These are phyloP conservation scores for Smithornis capensis DNA, from an alignment of 2,113 vertebrate species.

Conservation along the genomic window DNA sequence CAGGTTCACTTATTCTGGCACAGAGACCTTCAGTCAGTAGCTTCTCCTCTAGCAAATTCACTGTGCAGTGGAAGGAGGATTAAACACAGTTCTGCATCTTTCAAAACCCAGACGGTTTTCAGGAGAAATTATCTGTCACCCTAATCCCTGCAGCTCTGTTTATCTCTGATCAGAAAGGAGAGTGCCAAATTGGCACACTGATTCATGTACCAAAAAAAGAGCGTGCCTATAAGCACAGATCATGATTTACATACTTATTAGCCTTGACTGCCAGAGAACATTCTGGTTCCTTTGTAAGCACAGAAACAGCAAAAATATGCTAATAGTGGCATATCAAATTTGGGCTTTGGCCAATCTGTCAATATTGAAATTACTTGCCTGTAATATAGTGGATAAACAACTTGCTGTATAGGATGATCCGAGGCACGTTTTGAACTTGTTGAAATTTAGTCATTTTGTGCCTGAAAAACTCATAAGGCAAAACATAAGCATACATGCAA, in stretches of 20 bases:
- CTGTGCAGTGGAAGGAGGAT: background rate
- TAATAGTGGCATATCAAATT: conserved; percentile 60
- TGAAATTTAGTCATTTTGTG: conserved; percentile 63
- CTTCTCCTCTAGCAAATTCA: background rate
- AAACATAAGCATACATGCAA: conserved; percentile 43
- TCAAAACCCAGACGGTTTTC: conserved; percentile 11
- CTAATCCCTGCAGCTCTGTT: conserved; percentile 54
- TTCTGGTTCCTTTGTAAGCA: conserved; percentile 56
- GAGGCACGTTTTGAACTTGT: conserved; percentile 50
- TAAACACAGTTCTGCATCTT: background rate
- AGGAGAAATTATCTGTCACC: conserved; percentile 37
- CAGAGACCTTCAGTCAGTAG: background rate
- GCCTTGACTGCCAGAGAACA: conserved; percentile 55
- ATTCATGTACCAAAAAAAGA: conserved; percentile 52
- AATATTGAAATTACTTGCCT: conserved; percentile 65
- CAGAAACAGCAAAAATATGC: conserved; percentile 64
- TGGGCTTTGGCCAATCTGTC: conserved; percentile 63
- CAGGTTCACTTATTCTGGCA: background rate
- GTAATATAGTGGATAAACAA: conserved; percentile 60
- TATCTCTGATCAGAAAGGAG: conserved; percentile 45
- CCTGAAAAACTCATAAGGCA: conserved; percentile 8
- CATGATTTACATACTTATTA: conserved; percentile 66
- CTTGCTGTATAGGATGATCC: conserved; percentile 16
- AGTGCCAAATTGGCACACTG: conserved; percentile 57
- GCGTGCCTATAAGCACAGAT: conserved; percentile 59